Conservation (phyloP, 1,140 invertebrate species). For the Melanaphis sacchari region DNA sequence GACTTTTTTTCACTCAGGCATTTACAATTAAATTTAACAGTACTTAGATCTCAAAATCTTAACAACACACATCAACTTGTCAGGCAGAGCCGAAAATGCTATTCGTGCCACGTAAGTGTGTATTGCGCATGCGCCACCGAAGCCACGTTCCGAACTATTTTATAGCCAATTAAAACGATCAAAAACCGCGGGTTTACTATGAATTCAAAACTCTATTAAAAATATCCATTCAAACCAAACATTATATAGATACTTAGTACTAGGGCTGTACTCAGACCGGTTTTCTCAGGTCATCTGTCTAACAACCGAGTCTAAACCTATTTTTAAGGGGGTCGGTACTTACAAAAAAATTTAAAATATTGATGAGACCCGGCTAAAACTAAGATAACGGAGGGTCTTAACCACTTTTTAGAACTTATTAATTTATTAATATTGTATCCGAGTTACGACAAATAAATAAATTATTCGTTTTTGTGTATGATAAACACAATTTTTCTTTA, state of each 20-base stretch:
- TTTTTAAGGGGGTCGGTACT: too few species aligned
- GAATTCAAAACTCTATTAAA: not conserved
- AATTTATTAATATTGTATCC: too few species aligned
- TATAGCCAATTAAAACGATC: not conserved
- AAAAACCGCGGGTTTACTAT: not conserved
- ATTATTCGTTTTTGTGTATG: too few species aligned
- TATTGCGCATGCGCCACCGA: not conserved
- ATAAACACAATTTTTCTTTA: too few species aligned
- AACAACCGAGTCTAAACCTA: too few species aligned
- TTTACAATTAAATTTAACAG: not conserved
- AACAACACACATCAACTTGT: slow-evolving; percentile 19
- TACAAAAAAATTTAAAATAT: too few species aligned
- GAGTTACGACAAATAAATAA: too few species aligned
- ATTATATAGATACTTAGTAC: not conserved
- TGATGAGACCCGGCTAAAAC: too few species aligned
- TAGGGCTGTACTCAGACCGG: too few species aligned
- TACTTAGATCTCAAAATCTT: not conserved
- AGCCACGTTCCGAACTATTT: slow-evolving; percentile 40
- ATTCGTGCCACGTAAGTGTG: slow-evolving; percentile 45
- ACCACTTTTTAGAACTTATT: too few species aligned
- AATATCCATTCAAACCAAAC: not conserved
- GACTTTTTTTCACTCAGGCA: not conserved
- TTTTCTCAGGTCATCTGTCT: too few species aligned
- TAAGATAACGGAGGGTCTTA: too few species aligned
- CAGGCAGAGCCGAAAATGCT: not conserved